These are phyloP conservation scores for Trypoxylus dichotomus DNA, from an alignment of 1,140 invertebrate genomes.

Conservation along the genomic window DNA sequence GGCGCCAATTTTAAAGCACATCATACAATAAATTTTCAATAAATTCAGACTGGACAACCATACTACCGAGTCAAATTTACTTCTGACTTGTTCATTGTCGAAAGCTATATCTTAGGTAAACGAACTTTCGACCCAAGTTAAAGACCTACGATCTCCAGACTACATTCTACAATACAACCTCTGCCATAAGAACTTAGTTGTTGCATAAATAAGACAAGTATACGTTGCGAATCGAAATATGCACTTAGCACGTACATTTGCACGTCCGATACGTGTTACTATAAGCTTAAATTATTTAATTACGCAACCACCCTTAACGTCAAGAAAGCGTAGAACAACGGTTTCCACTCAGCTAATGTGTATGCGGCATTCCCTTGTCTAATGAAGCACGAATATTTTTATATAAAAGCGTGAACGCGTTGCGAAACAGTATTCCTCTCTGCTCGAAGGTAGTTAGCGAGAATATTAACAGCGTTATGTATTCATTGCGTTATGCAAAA, in stretches of 20 bases:
- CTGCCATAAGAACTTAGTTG: too few relatives aligned
- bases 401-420: background rate
- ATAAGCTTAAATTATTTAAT: background rate
- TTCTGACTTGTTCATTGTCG: too few relatives aligned
- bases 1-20: too few relatives aligned
- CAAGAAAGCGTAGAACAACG: background rate
- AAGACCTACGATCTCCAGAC: background rate
- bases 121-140: too few relatives aligned
- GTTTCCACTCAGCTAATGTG: background rate
- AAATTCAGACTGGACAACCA: too few relatives aligned
- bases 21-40: too few relatives aligned
- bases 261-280: background rate
- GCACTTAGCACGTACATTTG: background rate
- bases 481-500: too few relatives aligned
- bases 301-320: background rate
- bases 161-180: too few relatives aligned
- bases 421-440: background rate
- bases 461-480: too few relatives aligned
- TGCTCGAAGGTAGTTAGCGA: too few relatives aligned
- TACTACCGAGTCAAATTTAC: too few relatives aligned
- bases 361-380: background rate
- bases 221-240: background rate
- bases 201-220: background rate
- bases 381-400: background rate
- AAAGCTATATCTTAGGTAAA: too few relatives aligned